Conservation (phyloP, 2,888 invertebrate genomes). For the Drosophila rellima region DNA sequence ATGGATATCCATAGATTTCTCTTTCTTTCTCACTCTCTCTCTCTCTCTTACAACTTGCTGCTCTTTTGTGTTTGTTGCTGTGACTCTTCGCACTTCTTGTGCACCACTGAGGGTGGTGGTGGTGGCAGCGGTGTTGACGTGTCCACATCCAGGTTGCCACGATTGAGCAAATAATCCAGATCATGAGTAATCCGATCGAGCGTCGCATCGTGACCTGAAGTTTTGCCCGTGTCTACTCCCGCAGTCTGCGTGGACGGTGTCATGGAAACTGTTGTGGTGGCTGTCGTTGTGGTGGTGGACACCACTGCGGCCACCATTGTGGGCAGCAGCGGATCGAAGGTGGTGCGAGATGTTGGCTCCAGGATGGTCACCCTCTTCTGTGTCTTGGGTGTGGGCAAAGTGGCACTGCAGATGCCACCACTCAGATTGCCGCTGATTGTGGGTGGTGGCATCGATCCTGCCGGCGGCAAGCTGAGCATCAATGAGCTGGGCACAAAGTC, state of each 20-base stretch:
- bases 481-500: slow-evolving; percentile 71
- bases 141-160: slow-evolving; percentile 77
- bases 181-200: slow-evolving; percentile 93
- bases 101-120: slow-evolving; percentile 57
- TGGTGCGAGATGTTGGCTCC: slow-evolving; percentile 83
- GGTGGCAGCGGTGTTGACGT: slow-evolving; percentile 62
- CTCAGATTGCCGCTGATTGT: slow-evolving; percentile 72
- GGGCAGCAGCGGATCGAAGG: slow-evolving; percentile 83
- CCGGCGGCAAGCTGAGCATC: slow-evolving; percentile 59
- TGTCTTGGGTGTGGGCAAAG: slow-evolving; percentile 82
- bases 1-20: neutral
- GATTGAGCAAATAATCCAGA: slow-evolving; percentile 92
- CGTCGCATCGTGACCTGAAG: slow-evolving; percentile 86
- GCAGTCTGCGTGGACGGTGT: slow-evolving; percentile 59
- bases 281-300: slow-evolving; percentile 58
- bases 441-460: slow-evolving; percentile 53
- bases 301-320: slow-evolving; percentile 81
- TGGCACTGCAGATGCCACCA: slow-evolving; percentile 41
- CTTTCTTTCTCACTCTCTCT: neutral
- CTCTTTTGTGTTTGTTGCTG: slow-evolving; percentile 50
- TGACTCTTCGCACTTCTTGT: slow-evolving; percentile 53
- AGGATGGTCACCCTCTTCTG: slow-evolving; percentile 85
- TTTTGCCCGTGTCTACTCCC: slow-evolving; percentile 31
- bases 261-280: slow-evolving; percentile 48
- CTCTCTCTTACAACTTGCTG: slow-evolving; percentile 42